These are phyloP conservation scores for Drosophila sordidapex DNA, from an alignment of 2,888 invertebrate species.

Conservation along the genomic window DNA sequence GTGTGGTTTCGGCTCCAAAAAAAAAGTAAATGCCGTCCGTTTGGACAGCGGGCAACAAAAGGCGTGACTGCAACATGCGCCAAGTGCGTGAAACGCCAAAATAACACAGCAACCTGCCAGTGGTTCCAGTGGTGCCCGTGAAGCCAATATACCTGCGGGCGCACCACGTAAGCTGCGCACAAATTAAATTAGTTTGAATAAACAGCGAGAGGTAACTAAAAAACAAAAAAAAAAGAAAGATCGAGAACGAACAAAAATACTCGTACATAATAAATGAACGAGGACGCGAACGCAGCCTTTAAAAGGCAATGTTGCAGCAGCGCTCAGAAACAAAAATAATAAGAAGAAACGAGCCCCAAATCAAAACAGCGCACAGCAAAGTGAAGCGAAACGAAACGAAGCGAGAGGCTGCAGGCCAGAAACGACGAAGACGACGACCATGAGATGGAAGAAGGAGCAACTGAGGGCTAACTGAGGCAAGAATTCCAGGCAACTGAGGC, in stretches of 20 bases:
- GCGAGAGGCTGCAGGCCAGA: constrained; percentile 40
- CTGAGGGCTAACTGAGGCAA: constrained; percentile 22
- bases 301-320: constrained; percentile 54
- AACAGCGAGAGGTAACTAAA: constrained; percentile 70
- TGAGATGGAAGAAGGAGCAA: constrained; percentile 30
- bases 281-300: constrained; percentile 74
- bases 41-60: constrained; percentile 71
- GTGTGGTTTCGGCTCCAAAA: constrained; percentile 64
- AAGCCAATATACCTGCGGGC: constrained; percentile 69
- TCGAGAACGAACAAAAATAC: constrained; percentile 48
- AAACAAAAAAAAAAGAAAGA: constrained; percentile 30
- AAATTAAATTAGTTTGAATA: constrained; percentile 80
- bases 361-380: constrained; percentile 54
- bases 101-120: constrained; percentile 75
- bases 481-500: constrained; percentile 21
- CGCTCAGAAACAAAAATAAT: constrained; percentile 38
- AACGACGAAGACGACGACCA: constrained; percentile 29
- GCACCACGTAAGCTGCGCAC: constrained; percentile 71
- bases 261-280: constrained; percentile 76
- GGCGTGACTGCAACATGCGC: constrained; percentile 82
- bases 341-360: constrained; percentile 59
- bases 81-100: constrained; percentile 81
- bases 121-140: constrained; percentile 31
- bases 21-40: constrained; percentile 39
- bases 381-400: constrained; percentile 18